Percentiles rank a stretch among this genome's conserved stretches.
Evolutionary conservation across 2,888 invertebrate species (phyloP).

Genomic region (Nowickia ferox): DNA sequence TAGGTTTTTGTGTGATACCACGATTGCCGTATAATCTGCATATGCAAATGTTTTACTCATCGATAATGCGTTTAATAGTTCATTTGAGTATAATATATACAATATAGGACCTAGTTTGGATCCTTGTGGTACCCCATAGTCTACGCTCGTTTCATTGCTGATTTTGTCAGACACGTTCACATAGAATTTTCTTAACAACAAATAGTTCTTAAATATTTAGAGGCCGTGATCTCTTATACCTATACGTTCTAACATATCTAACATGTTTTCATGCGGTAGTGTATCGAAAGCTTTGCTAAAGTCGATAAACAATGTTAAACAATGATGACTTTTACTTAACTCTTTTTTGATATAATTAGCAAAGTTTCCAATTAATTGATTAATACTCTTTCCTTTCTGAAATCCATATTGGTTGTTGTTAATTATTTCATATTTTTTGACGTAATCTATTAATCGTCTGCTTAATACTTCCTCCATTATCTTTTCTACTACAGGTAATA

Average conservation of each 20-base stretch:
- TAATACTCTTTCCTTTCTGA: not conserved
- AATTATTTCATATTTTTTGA: too few relatives aligned
- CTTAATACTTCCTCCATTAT: too few relatives aligned
- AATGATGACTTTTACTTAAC: too few relatives aligned
- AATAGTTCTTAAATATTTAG: slow-evolving; percentile 11
- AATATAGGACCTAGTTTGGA: slow-evolving; percentile 42
- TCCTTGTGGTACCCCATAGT: slow-evolving; percentile 38
- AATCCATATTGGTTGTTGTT: too few relatives aligned
- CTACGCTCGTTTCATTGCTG: not conserved
- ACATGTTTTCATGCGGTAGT: not conserved
- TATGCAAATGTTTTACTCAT: too few relatives aligned
- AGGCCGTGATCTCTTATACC: not conserved
- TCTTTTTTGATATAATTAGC: slow-evolving; percentile 18
- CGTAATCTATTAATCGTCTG: too few relatives aligned
- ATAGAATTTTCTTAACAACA: not conserved
- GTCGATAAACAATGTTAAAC: slow-evolving; percentile 21
- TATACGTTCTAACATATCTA: not conserved
- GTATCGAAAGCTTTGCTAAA: slow-evolving; percentile 18
- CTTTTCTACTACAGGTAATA: too few relatives aligned
- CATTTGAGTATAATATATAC: slow-evolving; percentile 5
- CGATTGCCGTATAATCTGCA: not conserved
- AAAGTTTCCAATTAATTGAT: slow-evolving; percentile 18
- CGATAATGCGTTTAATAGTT: not conserved
- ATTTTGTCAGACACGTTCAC: not conserved
- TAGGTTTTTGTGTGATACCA: slow-evolving; percentile 8